Evolutionary conservation across 2,888 invertebrate genomes (phyloP).

Genomic region (Drosophila nr. fundita): DNA sequence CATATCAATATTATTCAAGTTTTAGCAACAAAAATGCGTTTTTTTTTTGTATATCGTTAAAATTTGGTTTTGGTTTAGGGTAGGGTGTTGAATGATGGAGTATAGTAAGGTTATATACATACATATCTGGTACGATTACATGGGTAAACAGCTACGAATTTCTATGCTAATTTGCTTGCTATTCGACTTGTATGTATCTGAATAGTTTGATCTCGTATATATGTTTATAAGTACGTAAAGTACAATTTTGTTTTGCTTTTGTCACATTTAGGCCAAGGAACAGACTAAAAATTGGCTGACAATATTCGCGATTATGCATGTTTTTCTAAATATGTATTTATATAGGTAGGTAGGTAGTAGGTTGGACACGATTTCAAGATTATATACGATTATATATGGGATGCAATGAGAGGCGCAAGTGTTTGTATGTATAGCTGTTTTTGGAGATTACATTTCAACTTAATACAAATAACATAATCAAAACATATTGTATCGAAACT

Average conservation of each 20-base stretch:
- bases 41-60: constrained; percentile 3
- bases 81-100: constrained; percentile 23
- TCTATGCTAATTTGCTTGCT: constrained; percentile 47
- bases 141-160: constrained; percentile 38
- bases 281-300: constrained; percentile 39
- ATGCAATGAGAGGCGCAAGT: constrained; percentile 30
- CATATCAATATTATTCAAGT: background rate
- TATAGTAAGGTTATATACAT: constrained; percentile 50
- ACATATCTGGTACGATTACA: constrained; percentile 40
- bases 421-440: constrained; percentile 18
- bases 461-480: constrained; percentile 22
- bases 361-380: constrained; percentile 49
- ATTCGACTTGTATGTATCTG: constrained; percentile 29
- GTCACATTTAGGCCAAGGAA: constrained; percentile 34
- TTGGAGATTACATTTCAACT: constrained; percentile 45
- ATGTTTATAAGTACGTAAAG: constrained; percentile 26
- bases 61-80: constrained; percentile 8
- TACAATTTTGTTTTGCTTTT: constrained; percentile 43
- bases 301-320: constrained; percentile 42
- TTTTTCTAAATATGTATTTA: constrained; percentile 34
- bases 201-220: constrained; percentile 29
- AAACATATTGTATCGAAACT: constrained; percentile 35
- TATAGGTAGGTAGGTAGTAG: constrained; percentile 47
- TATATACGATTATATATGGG: constrained; percentile 46
- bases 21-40: constrained; percentile 10